Percentiles rank a stretch among this genome's conserved stretches.
phyloP scores from a whole-genome alignment of 2,888 invertebrate species.

The Pristionchus fissidentatus region DNA sequence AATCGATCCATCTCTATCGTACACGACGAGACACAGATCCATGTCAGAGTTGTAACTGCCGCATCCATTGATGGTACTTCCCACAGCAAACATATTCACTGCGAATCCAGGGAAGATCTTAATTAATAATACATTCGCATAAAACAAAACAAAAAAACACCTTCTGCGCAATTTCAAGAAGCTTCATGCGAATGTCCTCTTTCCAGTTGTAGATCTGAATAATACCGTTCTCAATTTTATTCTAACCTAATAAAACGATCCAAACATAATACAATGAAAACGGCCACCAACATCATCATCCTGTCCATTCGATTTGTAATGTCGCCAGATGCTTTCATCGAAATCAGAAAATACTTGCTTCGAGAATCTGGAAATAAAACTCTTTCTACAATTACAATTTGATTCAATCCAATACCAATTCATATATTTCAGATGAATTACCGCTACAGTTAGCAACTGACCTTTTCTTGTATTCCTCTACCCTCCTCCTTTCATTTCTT shows the following conservation, averaged over 20 bases:
- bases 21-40: slow-evolving; percentile 68
- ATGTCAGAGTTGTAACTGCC: slow-evolving; percentile 73
- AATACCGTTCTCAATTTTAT: neutral
- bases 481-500: neutral
- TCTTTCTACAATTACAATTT: too few relatives aligned
- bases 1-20: slow-evolving; percentile 16
- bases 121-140: neutral
- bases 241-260: too few relatives aligned
- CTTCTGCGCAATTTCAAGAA: neutral
- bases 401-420: too few relatives aligned
- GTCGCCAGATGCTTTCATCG: neutral
- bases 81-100: slow-evolving; percentile 56
- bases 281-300: slow-evolving; percentile 28
- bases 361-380: neutral
- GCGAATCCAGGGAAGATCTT: neutral
- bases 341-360: neutral
- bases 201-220: slow-evolving; percentile 38
- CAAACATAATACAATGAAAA: too few relatives aligned
- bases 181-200: neutral
- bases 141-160: slow-evolving; percentile 12
- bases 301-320: slow-evolving; percentile 5
- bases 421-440: too few relatives aligned
- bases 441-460: neutral
- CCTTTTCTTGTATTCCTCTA: neutral
- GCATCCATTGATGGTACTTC: slow-evolving; percentile 73